phyloP scores from a whole-genome alignment of 2,888 invertebrate species.

The Ormia ochracea region DNA sequence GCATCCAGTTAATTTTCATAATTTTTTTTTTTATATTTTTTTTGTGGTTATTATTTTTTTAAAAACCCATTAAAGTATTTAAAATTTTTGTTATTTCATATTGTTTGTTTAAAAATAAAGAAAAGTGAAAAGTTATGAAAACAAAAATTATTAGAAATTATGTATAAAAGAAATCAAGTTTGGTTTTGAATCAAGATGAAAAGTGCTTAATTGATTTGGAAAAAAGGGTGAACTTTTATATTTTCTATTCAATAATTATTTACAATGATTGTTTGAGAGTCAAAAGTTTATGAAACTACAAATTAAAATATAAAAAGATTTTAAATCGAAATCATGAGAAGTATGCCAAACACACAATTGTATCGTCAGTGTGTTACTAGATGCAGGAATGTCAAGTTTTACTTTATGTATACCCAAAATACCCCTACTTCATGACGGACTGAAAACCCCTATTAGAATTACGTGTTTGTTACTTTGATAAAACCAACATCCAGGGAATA shows the following conservation, averaged over 20 bases:
- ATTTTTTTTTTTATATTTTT: constrained; percentile 19
- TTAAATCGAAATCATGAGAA: too few species aligned
- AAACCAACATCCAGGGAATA: too few species aligned
- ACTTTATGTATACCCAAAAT: too few species aligned
- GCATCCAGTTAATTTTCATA: constrained; percentile 40
- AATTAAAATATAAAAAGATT: too few species aligned
- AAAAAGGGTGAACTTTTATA: constrained; percentile 40
- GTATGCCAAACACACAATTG: too few species aligned
- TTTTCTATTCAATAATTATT: constrained; percentile 35
- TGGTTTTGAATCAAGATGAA: constrained; percentile 39
- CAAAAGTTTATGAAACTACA: too few species aligned
- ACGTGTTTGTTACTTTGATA: too few species aligned
- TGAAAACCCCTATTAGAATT: too few species aligned
- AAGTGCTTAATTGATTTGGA: constrained; percentile 53
- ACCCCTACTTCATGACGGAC: too few species aligned
- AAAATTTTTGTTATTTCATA: constrained; percentile 13
- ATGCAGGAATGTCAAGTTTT: too few species aligned
- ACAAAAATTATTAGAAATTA: constrained; percentile 50
- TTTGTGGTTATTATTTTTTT: constrained; percentile 1
- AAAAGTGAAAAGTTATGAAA: constrained; percentile 59
- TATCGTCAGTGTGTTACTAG: too few species aligned
- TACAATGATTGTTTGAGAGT: constrained; percentile 46
- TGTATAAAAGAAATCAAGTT: constrained; percentile 23
- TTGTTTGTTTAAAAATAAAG: constrained; percentile 30
- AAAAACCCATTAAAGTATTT: constrained; percentile 41